Percentiles rank a stretch among this genome's conserved stretches.
These are phyloP conservation scores for Panthera leo DNA, from an alignment of 2,113 vertebrate species.

Conservation along the genomic window DNA sequence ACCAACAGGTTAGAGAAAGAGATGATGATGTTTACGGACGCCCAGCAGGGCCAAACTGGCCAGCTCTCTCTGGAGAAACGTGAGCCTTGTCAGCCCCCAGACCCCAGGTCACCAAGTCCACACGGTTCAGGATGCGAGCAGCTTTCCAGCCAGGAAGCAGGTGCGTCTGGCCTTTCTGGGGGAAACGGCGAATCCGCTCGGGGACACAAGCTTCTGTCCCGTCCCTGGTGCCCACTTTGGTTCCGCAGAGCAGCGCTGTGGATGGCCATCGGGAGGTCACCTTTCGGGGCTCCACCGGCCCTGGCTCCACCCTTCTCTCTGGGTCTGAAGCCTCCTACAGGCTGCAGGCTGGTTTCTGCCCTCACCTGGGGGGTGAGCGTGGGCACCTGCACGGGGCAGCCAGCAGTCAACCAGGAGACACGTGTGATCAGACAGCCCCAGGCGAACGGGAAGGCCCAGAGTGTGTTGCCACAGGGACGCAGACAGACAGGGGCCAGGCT, in stretches of 20 bases:
- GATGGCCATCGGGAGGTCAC: not conserved
- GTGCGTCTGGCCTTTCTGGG: not conserved
- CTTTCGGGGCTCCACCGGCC: not conserved
- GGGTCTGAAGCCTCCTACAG: not conserved
- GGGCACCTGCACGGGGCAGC: no score
- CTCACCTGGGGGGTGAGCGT: fast-evolving
- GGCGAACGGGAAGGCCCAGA: not conserved
- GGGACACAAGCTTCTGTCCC: not conserved
- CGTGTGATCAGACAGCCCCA: not conserved
- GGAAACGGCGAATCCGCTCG: not conserved
- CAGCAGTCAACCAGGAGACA: not conserved
- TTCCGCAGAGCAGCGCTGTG: not conserved
- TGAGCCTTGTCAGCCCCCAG: not conserved
- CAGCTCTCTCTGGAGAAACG: not conserved
- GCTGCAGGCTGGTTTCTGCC: not conserved
- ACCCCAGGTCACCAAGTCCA: not conserved
- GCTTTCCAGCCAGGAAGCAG: not conserved
- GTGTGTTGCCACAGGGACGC: fast-evolving
- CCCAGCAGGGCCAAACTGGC: not conserved
- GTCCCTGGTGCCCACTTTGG: not conserved
- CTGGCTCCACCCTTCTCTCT: not conserved
- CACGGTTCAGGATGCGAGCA: no score
- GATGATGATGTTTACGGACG: not conserved
- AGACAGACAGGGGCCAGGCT: not conserved
- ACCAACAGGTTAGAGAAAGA: not conserved